Base-by-base conservation (phyloP, 2,888 invertebrate species). In the Sarcophaga caerulescens region DNA sequence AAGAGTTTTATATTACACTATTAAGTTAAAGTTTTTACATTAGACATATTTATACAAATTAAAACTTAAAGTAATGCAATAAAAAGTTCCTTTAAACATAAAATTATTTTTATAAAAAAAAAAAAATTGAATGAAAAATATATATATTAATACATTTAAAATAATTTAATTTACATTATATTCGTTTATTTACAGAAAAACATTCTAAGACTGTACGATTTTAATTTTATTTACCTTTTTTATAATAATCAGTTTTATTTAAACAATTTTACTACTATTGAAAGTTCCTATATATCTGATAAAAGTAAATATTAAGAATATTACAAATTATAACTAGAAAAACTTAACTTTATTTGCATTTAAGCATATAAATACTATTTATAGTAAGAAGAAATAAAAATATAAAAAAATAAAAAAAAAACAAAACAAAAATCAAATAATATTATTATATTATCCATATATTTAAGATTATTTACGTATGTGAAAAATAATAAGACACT, bases 81-180 rank as follows among this genome's bases (percentile, higher is more conserved):
- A 77, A 78, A 44, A 76, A 80, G 75, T 76, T 84, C 70, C 75
- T 81, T 81, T 79, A 69, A 88, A 84, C 68, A n/a, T 60, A 82
- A 76, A 21, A 74, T 82, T 89, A 89, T 87, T 89, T 89, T 88
- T 89, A 78, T 68, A 85, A 73, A 62, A 60, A 47, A 47, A 85
- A 73, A 62, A 81, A 12, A 60, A 60, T 6, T 68, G 57, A 23
- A 81, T 69, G 3, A 59, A 71, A 52, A 17, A 57, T 44, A 68
- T 21, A 57, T 69, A 85, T 68, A 68, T n/a, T n/a, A 73, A 52
- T 78, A 78, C 25, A 63, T 62, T 77, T 65, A 63, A 70, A 59
- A 70, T 62, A 17, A 59, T 47, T 65, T 65, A 71, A 59, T 5
- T 60, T 59, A 65, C 8, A 65, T 70, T 74, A 35, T 70, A 78